Conservation (phyloP, 1,140 invertebrate genomes). For the Lordiphosa mommai region DNA sequence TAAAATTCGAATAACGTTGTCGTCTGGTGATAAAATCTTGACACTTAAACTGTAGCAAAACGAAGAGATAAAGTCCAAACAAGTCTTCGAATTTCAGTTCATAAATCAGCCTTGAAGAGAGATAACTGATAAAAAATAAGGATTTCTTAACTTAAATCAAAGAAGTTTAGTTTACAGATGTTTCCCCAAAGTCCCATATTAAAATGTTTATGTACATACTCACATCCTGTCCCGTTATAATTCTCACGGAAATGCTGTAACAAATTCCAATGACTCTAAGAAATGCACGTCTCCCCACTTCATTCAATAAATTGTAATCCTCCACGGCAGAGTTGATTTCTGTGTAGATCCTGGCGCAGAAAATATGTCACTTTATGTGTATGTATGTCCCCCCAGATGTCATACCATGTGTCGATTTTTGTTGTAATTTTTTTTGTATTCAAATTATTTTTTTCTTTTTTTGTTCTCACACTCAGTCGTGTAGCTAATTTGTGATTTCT, state of each 20-base stretch:
- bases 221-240: conserved; percentile 40
- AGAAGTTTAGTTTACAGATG: neutral
- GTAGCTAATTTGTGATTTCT: conserved; percentile 74
- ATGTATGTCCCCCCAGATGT: conserved; percentile 64
- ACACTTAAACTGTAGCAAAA: no score
- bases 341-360: conserved; percentile 48
- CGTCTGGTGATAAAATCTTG: no score
- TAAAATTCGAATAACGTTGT: no score
- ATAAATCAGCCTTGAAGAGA: neutral
- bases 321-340: conserved; percentile 36
- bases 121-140: conserved; percentile 4
- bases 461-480: conserved; percentile 62
- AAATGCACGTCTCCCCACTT: conserved; percentile 47
- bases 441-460: conserved; percentile 34
- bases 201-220: neutral
- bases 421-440: conserved; percentile 40
- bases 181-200: conserved; percentile 24
- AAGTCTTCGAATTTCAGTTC: conserved; percentile 1
- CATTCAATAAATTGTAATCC: conserved; percentile 59
- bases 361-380: conserved; percentile 30
- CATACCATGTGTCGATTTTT: conserved; percentile 57
- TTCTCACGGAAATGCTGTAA: conserved; percentile 68
- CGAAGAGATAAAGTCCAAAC: neutral
- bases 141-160: neutral
- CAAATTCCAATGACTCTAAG: conserved; percentile 50